Evolutionary conservation across 2,888 invertebrate species (phyloP).

Genomic region (Eupeodes luniger): DNA sequence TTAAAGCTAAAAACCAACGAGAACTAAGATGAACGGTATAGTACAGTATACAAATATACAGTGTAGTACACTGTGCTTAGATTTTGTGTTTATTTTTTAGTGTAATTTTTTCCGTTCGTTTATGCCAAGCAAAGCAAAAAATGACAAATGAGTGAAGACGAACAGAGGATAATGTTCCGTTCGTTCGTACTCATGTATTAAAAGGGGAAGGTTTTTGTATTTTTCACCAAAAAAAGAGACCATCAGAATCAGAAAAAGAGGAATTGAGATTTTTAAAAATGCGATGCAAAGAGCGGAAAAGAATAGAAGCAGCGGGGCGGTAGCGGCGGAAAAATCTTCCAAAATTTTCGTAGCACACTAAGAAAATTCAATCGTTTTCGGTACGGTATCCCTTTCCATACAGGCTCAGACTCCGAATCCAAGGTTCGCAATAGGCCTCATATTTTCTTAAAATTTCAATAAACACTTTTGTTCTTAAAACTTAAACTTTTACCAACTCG

Average conservation of each 20-base stretch:
- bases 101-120: neutral
- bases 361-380: neutral
- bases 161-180: neutral
- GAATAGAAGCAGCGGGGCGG: neutral
- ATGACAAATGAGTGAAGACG: slow-evolving; percentile 6
- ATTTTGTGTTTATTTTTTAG: neutral
- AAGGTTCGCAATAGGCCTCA: neutral
- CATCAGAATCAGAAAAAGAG: neutral
- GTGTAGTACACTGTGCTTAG: too few species aligned
- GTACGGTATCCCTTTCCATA: neutral
- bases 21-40: slow-evolving; percentile 1
- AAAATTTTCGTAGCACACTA: neutral
- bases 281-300: neutral
- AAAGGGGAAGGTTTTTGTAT: neutral
- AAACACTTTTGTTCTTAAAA: neutral
- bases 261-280: neutral
- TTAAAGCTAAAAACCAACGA: slow-evolving; percentile 55
- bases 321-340: neutral
- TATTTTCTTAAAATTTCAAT: neutral
- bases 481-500: neutral
- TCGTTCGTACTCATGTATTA: neutral
- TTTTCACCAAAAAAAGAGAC: neutral
- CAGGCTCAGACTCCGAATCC: neutral
- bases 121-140: neutral
- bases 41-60: too few species aligned